Conservation (phyloP, 2,888 invertebrate genomes). For the Campoplex capitator region DNA sequence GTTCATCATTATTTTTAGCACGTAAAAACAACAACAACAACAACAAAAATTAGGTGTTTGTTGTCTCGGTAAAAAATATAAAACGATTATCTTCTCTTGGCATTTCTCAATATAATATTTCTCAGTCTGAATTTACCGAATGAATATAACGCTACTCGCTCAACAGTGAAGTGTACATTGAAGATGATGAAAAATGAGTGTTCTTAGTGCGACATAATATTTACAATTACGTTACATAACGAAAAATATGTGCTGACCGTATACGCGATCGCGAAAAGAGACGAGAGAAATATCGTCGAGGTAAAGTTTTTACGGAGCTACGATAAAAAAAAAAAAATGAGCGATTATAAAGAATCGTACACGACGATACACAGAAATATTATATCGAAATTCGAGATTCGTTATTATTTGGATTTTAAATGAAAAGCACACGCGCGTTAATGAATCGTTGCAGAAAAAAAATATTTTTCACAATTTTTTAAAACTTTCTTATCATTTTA, state of each 20-base stretch:
- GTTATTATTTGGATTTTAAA: background rate
- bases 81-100: background rate
- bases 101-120: background rate
- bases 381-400: background rate
- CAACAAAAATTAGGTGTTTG: background rate
- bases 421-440: background rate
- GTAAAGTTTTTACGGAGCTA: background rate
- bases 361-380: background rate
- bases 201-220: background rate
- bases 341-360: background rate
- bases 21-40: background rate
- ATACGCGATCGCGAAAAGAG: background rate
- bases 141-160: background rate
- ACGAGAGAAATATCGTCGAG: background rate
- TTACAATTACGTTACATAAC: conserved; percentile 4
- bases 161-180: background rate
- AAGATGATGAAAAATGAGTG: background rate
- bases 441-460: background rate
- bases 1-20: background rate
- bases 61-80: background rate
- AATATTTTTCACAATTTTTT: background rate
- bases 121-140: background rate
- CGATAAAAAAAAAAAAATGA: background rate
- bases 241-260: background rate
- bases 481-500: no score